Evolutionary conservation across 2,797 vertebrate genomes (phyloP), one percentile per base, ranked within the genome.

Genomic region (Dipus sagitta): DNA sequence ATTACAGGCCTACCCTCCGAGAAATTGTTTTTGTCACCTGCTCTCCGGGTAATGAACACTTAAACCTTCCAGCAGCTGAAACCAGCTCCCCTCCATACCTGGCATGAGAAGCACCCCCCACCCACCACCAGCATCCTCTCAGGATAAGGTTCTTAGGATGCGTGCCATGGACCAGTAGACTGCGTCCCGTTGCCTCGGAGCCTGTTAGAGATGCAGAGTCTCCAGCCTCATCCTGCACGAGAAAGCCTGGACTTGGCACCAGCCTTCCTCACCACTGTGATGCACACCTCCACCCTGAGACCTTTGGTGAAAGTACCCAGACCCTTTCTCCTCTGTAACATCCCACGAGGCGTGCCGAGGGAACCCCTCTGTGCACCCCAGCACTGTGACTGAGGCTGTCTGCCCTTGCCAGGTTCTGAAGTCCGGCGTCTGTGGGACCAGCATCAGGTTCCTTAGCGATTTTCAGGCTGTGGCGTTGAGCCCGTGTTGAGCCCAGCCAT

Each of bases 11-110:
- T 96, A 93, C 90, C 92, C 92, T 98, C 92, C 0, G n/a, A 96
- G 95, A 98, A 97, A 97, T 96, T 97, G 96, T 96, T 98, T 97
- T 96, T 97, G 97, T 97, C 96, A 94, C 97, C 96, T 98, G 94
- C 96, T 96, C 93, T 92, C 94, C 92, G 95, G 97, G 95, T 90
- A 74, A 82, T 96, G 97, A 97, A 91, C 96, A 96, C 96, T 97
- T 87, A 74, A 95, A 92, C 94, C 95, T 96, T 92, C 93, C 64
- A 92, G 94, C 91, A 90, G 85, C 94, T 84, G 70, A 98, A 86
- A 95, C 26, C 24, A 65, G 0, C 42, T 47, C 24, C 65, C 14
- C 14, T 3, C 21, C 2, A 32, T 2, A 4, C n/a, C 78, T 32
- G 28, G 62, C 20, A 52, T 38, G 82, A 42, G 70, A 67, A 8